phyloP scores from a whole-genome alignment of 2,888 invertebrate genomes.

The Alentia gelatinosa region DNA sequence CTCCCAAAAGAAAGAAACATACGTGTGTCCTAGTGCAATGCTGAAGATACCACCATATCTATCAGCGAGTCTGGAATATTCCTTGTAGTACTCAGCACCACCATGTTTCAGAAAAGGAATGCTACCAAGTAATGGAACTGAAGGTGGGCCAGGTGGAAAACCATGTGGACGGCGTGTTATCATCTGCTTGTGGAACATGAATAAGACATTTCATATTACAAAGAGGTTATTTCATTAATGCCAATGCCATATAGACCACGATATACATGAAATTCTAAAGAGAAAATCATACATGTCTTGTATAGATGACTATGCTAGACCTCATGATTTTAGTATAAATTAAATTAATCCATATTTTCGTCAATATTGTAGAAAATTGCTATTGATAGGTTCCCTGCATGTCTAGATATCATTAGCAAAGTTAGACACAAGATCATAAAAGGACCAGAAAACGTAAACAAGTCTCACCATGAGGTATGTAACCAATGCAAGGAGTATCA shows the following conservation, averaged over 20 bases:
- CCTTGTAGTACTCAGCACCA: neutral
- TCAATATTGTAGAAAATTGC: too few species aligned
- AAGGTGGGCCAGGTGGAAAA: conserved; percentile 17
- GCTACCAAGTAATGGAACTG: neutral
- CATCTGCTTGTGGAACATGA: neutral
- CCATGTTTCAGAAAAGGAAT: neutral
- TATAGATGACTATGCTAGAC: too few species aligned
- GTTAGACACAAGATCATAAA: neutral
- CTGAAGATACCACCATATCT: conserved; percentile 27
- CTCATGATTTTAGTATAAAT: too few species aligned
- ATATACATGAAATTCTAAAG: too few species aligned
- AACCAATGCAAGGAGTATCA: neutral
- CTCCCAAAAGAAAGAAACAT: too few species aligned
- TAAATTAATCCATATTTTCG: too few species aligned
- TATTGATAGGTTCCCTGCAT: too few species aligned
- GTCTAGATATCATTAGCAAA: too few species aligned
- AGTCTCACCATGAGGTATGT: neutral
- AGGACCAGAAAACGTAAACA: neutral
- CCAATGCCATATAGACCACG: too few species aligned
- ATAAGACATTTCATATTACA: too few species aligned
- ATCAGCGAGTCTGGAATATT: neutral
- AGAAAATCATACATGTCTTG: too few species aligned
- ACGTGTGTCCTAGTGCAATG: conserved; percentile 24
- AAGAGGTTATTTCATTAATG: too few species aligned
- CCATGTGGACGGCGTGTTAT: neutral